Evolutionary conservation across 2,888 invertebrate genomes (phyloP), one percentile per base, ranked within the genome.

Genomic region (Synanthedon vespiformis): DNA sequence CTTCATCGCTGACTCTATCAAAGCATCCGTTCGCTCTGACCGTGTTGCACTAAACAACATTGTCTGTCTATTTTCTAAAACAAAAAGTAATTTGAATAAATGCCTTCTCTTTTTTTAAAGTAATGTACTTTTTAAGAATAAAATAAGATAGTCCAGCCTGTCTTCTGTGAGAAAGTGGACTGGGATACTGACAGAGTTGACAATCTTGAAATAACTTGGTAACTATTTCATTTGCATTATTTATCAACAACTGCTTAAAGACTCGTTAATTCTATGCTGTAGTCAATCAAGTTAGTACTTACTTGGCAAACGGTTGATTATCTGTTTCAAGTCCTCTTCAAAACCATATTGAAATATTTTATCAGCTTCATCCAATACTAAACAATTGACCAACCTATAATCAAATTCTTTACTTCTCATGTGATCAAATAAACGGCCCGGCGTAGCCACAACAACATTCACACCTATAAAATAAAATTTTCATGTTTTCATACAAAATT

Each of bases 41-140:
- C 95, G 93, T 14, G 99, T 99, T 3, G 99, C 99, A 71, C 97
- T 97, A 74, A 99, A 99, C 56, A 99, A 76, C 96, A 99, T 96
- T 0, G 98, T 98, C 86, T 98, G 98, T 55, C 98, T 90, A 47
- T 93, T 91, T 83, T 95, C 97, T 96, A 71, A 22, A 88, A 88
- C 56, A 55, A 55, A 54, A 12, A 16, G 27, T 14, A 50, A 44
- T 44, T 44, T 44, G 34, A 34, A 34, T 34, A 34, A 34, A 34
- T 34, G 2, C 10, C 8, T 34, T 10, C 10, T 34, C 34, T 34
- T 2, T 34, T 34, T 34, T 8, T 2, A 1, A 10, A 34, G 5
- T 5, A 34, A 34, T 34, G 8, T 16, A 34, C 34, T 34, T 34
- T 10, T 34, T 8, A 34, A 34, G 10, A 34, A 34, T 34, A 34